Evolutionary conservation across 2,797 vertebrate species (phyloP), one percentile per base, ranked within the genome.

Genomic region (Muscicapa striata): DNA sequence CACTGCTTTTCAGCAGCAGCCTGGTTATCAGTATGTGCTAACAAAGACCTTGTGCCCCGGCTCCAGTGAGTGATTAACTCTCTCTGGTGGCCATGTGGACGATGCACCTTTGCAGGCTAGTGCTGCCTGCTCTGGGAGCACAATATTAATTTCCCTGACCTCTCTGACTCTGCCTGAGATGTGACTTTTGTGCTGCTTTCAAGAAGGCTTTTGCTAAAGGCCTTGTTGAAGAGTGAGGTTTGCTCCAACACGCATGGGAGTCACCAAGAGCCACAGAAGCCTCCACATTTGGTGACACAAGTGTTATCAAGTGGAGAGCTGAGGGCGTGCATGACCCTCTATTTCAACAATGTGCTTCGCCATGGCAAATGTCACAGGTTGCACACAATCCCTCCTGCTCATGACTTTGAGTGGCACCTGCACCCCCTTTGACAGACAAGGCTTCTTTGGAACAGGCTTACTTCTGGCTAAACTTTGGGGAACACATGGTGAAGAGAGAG

Each of bases 11-110:
- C 63, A 66, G 30, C n/a, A 77, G 40, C 40, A 67, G 24, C 22
- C 41, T 55, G 18, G 14, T 58, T 58, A 40, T 48, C 62, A 36
- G 30, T 3, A 8, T 24, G 10, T 59, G 58, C 49, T 87, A 55
- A 78, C 26, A 89, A 70, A 74, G n/a, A 27, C 45, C 22, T 52
- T 55, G 41, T 67, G 61, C 45, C 29, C 41, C 54, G 63, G 76
- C 27, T 55, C 11, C 40, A 46, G 22, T 6, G 29, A 57, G 45
- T 51, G 2, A 49, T 30, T 83, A 89, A 58, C 16, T n/a, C 11
- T 13, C 13, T 59, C 36, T 30, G 20, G 2, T 0, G 0, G 21
- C 23, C 41, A 21, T 9, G 38, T 1, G 2, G 13, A 49, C 48
- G 32, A 17, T 40, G 30, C 34, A 75, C 26, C 15, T 59, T 57